phyloP scores from a whole-genome alignment of 1,140 invertebrate species.

The Anthonomus grandis region DNA sequence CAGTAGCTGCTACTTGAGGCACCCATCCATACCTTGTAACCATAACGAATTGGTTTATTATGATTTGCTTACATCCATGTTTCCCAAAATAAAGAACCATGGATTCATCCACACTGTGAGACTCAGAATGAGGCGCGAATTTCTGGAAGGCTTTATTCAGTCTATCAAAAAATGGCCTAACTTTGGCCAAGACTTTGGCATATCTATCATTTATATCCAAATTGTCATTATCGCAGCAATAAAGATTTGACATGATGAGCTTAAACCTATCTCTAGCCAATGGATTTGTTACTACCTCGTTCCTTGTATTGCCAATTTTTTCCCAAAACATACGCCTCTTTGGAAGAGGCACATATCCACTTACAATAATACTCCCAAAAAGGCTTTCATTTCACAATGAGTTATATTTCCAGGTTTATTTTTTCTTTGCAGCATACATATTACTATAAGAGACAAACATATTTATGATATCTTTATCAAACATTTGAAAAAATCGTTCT shows the following conservation, averaged over 20 bases:
- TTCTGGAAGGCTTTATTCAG: not conserved
- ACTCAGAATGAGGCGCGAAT: constrained; percentile 2
- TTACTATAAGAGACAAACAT: not conserved
- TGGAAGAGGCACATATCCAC: not conserved
- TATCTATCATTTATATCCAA: too few relatives aligned
- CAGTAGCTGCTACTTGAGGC: constrained; percentile 1
- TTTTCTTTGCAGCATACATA: not conserved
- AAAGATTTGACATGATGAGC: too few relatives aligned
- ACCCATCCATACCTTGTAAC: constrained; percentile 37
- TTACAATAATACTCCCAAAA: not conserved
- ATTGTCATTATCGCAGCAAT: too few relatives aligned
- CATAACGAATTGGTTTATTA: constrained; percentile 38
- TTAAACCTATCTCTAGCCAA: not conserved
- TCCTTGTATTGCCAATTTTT: not conserved
- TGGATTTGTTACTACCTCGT: not conserved
- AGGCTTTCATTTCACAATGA: not conserved
- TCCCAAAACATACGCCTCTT: not conserved
- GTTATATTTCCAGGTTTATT: not conserved
- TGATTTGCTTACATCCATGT: constrained; percentile 38
- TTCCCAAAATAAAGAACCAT: constrained; percentile 40
- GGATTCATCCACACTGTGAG: constrained; percentile 34
- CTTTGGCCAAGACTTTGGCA: not conserved
- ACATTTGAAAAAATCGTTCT: not conserved
- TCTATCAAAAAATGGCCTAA: not conserved
- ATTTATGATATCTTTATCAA: not conserved